Evolutionary conservation across 2,113 vertebrate species (phyloP).

Genomic region (Otocyon megalotis): DNA sequence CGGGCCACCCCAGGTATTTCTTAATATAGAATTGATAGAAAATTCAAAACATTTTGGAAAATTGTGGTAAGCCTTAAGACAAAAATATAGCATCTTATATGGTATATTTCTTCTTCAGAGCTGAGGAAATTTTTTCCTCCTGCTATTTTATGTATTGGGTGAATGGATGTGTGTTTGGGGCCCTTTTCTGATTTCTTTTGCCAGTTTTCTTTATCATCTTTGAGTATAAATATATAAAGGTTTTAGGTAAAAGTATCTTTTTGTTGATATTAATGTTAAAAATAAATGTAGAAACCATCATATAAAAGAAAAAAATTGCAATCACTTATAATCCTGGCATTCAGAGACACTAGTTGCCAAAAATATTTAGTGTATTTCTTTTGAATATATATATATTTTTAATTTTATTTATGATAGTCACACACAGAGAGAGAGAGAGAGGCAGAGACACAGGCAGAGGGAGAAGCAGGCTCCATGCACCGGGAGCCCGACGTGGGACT

Average conservation of each 20-base stretch:
- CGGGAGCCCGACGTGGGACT: too few relatives aligned
- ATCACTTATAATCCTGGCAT: neutral
- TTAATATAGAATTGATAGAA: neutral
- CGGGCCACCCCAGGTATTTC: neutral
- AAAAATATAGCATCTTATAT: neutral
- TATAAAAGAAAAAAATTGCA: constrained; percentile 21
- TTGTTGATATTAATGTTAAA: constrained; percentile 14
- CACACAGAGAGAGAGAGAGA: too few relatives aligned
- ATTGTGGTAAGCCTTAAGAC: neutral
- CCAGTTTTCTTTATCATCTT: neutral
- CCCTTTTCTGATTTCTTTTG: neutral
- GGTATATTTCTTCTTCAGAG: neutral
- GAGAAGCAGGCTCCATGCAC: too few relatives aligned
- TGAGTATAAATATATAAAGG: neutral
- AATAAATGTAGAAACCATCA: neutral
- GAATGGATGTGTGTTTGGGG: neutral
- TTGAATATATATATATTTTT: neutral
- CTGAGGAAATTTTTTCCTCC: neutral
- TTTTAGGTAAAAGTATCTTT: constrained; percentile 13
- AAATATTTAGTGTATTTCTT: neutral
- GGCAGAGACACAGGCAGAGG: too few relatives aligned
- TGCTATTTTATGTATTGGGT: neutral
- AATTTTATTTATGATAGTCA: too few relatives aligned
- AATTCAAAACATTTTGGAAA: constrained; percentile 29
- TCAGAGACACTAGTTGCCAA: neutral